Base-by-base conservation (phyloP, 2,113 vertebrate species). In the Empidonax alnorum region DNA sequence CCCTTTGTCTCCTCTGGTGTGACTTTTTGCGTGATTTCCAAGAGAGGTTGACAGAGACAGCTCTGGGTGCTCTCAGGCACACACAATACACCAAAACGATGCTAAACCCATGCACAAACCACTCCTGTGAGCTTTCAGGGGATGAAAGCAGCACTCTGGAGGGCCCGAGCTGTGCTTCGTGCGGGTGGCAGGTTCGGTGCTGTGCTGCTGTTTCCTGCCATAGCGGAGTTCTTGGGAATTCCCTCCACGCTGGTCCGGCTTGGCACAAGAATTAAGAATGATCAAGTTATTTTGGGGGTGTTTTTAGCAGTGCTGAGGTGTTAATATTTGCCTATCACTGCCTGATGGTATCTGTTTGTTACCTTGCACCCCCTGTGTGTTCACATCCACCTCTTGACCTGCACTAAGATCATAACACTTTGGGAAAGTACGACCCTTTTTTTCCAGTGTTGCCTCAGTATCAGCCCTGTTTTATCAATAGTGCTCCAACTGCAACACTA, bases 131-230 rank as follows among this genome's bases (percentile, higher is more conserved):
- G 47, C 69, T 88, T 81, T 72, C 58, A 31, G 39, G 12, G 12
- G 13, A 62, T 49, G 35, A 10, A 46, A 62, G 63, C 28, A 67
- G 58, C 28, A 4, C 31, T 7, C 31, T 3, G 62, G 56, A 84
- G 30, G 46, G 67, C 22, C 39, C 10, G 59, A 66, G 42, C 33
- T 5, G 28, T 76, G 35, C 52, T 44, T 77, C 19, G 5, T 42
- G 53, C 49, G 27, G 46, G 28, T 37, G 37, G 35, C 12, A 35
- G 39, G 42, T 63, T 62, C 30, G 20, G 58, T 3, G 22, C 59
- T 66, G 2, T 0, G 3, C 13, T 6, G 18, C 1, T 27, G 23
- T 39, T 58, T 65, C 42, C 49, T 53, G 39, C 25, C 9, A 4
- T 21, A 28, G 15, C 4, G 2, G 7, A 14, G 22, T 4, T 58